These are phyloP conservation scores for Aquatica leii DNA, from an alignment of 2,888 invertebrate species.

Conservation along the genomic window DNA sequence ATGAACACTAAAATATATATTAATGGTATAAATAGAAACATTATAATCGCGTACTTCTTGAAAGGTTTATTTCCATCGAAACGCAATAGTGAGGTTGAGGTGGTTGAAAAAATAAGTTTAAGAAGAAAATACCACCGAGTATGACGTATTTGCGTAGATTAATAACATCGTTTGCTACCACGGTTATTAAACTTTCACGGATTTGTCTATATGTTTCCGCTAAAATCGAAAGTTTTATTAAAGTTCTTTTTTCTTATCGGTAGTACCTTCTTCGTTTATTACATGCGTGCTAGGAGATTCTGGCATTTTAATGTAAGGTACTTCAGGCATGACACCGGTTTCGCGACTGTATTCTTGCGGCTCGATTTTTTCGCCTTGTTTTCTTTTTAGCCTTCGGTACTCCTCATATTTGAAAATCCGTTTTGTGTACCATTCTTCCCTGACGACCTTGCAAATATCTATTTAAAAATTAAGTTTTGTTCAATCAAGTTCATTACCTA, in stretches of 20 bases:
- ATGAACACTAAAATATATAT: neutral
- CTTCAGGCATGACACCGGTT: constrained; percentile 50
- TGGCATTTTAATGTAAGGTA: constrained; percentile 53
- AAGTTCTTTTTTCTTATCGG: no score
- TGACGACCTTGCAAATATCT: constrained; percentile 48
- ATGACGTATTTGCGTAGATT: constrained; percentile 79
- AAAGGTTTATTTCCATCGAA: constrained; percentile 19
- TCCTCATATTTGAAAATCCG: constrained; percentile 51
- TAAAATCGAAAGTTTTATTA: neutral
- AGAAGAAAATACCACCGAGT: constrained; percentile 78
- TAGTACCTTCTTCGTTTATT: constrained; percentile 40
- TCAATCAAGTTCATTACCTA: no score
- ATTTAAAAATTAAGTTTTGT: constrained; percentile 4
- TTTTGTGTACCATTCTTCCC: constrained; percentile 53
- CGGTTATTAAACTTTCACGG: constrained; percentile 56
- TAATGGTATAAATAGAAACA: no score
- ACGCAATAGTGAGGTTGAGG: constrained; percentile 68
- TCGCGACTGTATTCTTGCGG: constrained; percentile 36
- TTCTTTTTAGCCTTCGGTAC: constrained; percentile 39
- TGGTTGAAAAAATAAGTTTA: constrained; percentile 79
- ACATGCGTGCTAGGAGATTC: constrained; percentile 51
- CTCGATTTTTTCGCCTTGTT: constrained; percentile 34
- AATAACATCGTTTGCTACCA: constrained; percentile 67
- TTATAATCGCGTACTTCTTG: constrained; percentile 14
- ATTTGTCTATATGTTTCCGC: constrained; percentile 57